Evolutionary conservation across 2,888 invertebrate species (phyloP).

Genomic region (Athripsodes cinereus): DNA sequence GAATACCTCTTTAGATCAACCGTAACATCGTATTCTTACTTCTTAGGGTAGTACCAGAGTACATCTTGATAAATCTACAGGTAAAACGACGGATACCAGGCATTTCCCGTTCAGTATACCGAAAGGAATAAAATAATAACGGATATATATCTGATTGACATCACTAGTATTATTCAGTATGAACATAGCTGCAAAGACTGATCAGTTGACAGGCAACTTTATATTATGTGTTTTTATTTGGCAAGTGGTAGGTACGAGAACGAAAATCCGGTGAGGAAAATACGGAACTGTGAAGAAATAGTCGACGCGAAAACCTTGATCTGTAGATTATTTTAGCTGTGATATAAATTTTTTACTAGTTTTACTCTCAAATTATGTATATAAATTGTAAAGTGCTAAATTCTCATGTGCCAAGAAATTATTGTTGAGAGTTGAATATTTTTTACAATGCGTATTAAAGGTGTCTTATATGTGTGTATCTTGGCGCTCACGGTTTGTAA

Average conservation of each 20-base stretch:
- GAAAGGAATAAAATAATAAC: too few relatives aligned
- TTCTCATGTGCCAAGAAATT: not conserved
- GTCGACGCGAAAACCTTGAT: constrained; percentile 19
- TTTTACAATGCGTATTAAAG: constrained; percentile 20
- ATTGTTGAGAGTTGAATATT: not conserved
- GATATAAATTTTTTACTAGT: constrained; percentile 9
- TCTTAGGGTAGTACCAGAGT: too few relatives aligned
- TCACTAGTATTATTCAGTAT: too few relatives aligned
- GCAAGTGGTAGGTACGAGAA: constrained; percentile 4
- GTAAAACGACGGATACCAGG: too few relatives aligned
- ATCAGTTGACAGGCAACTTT: too few relatives aligned
- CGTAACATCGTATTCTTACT: too few relatives aligned
- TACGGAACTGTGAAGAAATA: constrained; percentile 9
- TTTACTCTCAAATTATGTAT: constrained; percentile 12
- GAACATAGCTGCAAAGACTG: too few relatives aligned
- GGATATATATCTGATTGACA: too few relatives aligned
- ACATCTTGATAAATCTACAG: too few relatives aligned
- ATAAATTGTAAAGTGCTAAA: constrained; percentile 2
- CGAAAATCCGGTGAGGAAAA: constrained; percentile 10
- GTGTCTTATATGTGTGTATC: constrained; percentile 47
- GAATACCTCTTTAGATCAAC: too few relatives aligned
- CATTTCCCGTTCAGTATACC: too few relatives aligned
- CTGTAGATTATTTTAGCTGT: constrained; percentile 19
- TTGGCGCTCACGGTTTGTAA: constrained; percentile 46
- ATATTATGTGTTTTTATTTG: constrained; percentile 9